Percentiles rank a stretch among this genome's conserved stretches.
phyloP scores from a whole-genome alignment of 1,140 invertebrate species.

The Drosophila biarmipes region DNA sequence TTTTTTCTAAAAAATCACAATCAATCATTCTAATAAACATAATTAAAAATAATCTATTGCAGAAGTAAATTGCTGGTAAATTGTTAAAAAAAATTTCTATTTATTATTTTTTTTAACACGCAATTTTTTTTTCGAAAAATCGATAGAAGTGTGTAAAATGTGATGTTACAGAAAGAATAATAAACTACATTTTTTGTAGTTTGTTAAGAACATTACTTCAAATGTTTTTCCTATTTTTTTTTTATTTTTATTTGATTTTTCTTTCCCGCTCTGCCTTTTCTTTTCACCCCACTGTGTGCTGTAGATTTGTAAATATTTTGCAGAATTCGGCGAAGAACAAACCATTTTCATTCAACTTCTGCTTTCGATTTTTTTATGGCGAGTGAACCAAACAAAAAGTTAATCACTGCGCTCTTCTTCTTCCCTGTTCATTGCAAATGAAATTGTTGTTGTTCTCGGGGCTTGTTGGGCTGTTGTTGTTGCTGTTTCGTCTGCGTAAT shows the following conservation, averaged over 20 bases:
- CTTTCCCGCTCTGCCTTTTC: too few relatives aligned
- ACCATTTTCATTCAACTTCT: constrained; percentile 40
- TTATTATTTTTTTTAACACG: too few relatives aligned
- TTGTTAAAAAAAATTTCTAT: too few relatives aligned
- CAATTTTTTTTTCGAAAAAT: too few relatives aligned
- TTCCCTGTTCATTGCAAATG: constrained; percentile 5
- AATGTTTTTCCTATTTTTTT: neutral
- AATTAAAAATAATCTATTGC: too few relatives aligned
- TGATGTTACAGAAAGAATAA: too few relatives aligned
- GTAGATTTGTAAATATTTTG: constrained; percentile 8
- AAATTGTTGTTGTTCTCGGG: constrained; percentile 8
- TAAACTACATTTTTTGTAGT: too few relatives aligned
- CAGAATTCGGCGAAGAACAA: constrained; percentile 5
- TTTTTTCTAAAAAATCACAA: too few relatives aligned
- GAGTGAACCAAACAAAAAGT: constrained; percentile 52
- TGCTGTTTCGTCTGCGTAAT: constrained; percentile 60
- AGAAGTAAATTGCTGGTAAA: too few relatives aligned
- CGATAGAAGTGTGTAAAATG: too few relatives aligned
- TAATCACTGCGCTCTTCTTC: constrained; percentile 10
- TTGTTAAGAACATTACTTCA: too few relatives aligned
- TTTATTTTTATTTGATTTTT: neutral
- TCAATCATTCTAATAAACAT: too few relatives aligned
- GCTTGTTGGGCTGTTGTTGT: constrained; percentile 29
- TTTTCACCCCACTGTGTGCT: neutral
- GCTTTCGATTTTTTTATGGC: constrained; percentile 61